These are phyloP conservation scores for Notodonta ziczac DNA, from an alignment of 2,888 invertebrate genomes.

Conservation along the genomic window DNA sequence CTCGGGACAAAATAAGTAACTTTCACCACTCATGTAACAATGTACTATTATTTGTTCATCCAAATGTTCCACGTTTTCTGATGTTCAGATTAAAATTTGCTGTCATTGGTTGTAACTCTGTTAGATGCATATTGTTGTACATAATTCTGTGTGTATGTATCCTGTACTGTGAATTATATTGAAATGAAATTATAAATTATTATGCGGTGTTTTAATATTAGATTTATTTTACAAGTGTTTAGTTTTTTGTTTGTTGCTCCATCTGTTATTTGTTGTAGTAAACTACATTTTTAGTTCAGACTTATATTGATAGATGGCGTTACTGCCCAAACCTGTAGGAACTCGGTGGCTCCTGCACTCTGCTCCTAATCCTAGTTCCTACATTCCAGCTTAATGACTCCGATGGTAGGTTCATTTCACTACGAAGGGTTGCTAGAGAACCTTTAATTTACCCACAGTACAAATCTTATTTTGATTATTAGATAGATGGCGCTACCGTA, in stretches of 20 bases:
- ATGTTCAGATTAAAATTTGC: conserved; percentile 18
- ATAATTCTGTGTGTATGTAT: conserved; percentile 39
- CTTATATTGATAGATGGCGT: neutral
- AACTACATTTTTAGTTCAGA: neutral
- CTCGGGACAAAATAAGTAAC: no score
- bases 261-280: neutral
- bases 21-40: no score
- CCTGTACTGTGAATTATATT: conserved; percentile 34
- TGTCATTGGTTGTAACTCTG: conserved; percentile 25
- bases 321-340: neutral
- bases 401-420: no score
- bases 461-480: no score
- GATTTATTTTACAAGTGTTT: no score
- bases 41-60: conserved; percentile 40
- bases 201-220: no score
- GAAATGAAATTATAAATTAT: conserved; percentile 9
- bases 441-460: no score
- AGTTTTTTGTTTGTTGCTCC: neutral
- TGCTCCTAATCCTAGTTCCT: no score
- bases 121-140: conserved; percentile 36
- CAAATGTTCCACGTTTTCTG: conserved; percentile 23
- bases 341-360: no score
- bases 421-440: no score
- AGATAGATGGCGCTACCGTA: no score
- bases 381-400: no score